phyloP scores from a whole-genome alignment of 2,797 vertebrate genomes.

The Halcyon badia region DNA sequence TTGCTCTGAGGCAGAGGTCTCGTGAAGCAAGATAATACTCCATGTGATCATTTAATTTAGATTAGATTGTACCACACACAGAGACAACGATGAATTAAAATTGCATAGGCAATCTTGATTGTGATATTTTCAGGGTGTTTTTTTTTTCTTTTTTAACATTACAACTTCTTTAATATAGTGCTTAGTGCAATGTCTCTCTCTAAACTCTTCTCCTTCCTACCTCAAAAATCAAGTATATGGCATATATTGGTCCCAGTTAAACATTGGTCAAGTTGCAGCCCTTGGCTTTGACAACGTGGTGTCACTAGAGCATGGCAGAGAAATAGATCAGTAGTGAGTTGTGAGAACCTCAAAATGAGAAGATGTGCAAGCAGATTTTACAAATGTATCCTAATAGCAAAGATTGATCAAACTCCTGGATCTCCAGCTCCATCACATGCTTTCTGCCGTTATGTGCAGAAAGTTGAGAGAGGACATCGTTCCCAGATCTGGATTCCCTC shows the following conservation, averaged over 20 bases:
- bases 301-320: neutral
- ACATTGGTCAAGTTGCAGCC: neutral
- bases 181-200: neutral
- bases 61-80: neutral
- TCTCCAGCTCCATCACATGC: neutral
- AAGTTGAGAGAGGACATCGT: neutral
- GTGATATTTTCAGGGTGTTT: neutral
- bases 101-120: neutral
- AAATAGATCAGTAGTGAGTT: neutral
- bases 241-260: neutral
- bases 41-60: neutral
- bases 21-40: constrained; percentile 2
- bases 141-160: neutral
- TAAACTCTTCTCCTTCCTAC: neutral
- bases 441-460: neutral
- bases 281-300: neutral
- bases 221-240: neutral
- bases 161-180: neutral
- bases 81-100: constrained; percentile 11
- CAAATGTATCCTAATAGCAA: neutral
- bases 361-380: neutral
- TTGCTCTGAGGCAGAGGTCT: neutral
- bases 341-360: neutral
- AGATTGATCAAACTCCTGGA: neutral
- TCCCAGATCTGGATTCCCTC: neutral